Base-by-base conservation (phyloP, 1,140 invertebrate genomes). In the Watersipora subatra region DNA sequence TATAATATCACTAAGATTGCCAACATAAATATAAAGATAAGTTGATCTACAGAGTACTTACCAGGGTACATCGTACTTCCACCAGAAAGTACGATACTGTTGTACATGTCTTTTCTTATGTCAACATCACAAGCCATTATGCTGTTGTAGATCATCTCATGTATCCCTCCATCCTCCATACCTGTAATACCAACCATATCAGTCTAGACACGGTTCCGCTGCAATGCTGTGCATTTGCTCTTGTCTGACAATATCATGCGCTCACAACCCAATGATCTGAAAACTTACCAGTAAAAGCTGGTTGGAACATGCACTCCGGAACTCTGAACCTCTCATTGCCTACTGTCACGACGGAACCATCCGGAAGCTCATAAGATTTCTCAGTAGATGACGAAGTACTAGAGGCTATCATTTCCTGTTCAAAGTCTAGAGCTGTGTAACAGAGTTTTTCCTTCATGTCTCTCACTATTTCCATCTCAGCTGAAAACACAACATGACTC, bases 41-140 rank as follows among this genome's bases (percentile, higher is more conserved):
- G n/a, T n/a, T n/a, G n/a, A n/a, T n/a, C n/a, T n/a, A n/a, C n/a
- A n/a, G n/a, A n/a, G n/a, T n/a, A 12, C 34, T 46, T 69, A 64
- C 75, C 72, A 12, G 92, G 92, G 83, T 92, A 95, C 92, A 95
- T 95, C 81, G 91, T 93, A 83, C 91, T 92, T 81, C 92, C 92
- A 75, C 92, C 91, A 67, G 91, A 93, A 81, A 92, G 78, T 68
- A 91, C 89, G 69, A 88, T 91, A 85, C 92, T 92, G 82, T 89
- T 88, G 79, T 92, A 92, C 80, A 92, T 79, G 82, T 92, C 90
- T 84, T 86, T 92, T 78, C 89, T 85, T 82, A 90, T 91, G 73
- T 91, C 89, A 67, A 90, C 87, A 65, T 78, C 77, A 67, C 76
- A 77, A 55, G 71, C 72, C 75, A 76, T 74, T 57, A 95, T 93